Percentiles rank a stretch among this genome's conserved stretches.
These are phyloP conservation scores for Brenthis ino DNA, from an alignment of 2,888 invertebrate genomes.

Conservation along the genomic window DNA sequence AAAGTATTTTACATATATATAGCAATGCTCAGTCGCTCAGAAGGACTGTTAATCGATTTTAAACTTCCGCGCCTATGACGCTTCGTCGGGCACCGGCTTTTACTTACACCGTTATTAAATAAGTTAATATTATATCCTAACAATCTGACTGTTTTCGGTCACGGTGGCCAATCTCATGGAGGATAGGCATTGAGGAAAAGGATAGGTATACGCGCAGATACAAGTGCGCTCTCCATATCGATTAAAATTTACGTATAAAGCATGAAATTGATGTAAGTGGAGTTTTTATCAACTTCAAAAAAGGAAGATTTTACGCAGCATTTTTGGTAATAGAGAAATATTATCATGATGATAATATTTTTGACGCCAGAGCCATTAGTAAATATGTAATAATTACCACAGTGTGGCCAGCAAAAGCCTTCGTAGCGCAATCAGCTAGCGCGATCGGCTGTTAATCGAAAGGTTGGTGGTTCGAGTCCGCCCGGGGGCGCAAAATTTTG, in stretches of 20 bases:
- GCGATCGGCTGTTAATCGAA: constrained; percentile 99
- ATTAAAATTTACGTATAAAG: no score
- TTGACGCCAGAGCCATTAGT: background rate
- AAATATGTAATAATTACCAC: background rate
- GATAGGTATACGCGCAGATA: no score
- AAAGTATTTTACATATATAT: background rate
- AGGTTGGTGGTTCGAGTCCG: constrained; percentile 99
- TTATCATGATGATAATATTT: no score
- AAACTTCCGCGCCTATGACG: constrained; percentile 18
- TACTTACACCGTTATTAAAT: constrained; percentile 4
- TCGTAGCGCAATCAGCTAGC: constrained; percentile 98
- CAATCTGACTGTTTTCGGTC: no score
- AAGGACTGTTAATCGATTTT: constrained; percentile 20
- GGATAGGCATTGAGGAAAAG: no score
- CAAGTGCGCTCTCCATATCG: no score
- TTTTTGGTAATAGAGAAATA: no score
- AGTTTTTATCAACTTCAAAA: no score
- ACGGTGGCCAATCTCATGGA: no score
- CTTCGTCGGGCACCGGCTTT: constrained; percentile 1
- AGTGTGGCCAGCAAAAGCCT: constrained; percentile 66
- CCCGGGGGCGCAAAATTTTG: constrained; percentile 88
- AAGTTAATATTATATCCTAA: background rate
- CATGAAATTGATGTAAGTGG: no score
- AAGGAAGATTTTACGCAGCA: no score
- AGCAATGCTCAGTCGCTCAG: constrained; percentile 10